phyloP scores from a whole-genome alignment of 2,888 invertebrate genomes.

The Taphrorychus bicolor region DNA sequence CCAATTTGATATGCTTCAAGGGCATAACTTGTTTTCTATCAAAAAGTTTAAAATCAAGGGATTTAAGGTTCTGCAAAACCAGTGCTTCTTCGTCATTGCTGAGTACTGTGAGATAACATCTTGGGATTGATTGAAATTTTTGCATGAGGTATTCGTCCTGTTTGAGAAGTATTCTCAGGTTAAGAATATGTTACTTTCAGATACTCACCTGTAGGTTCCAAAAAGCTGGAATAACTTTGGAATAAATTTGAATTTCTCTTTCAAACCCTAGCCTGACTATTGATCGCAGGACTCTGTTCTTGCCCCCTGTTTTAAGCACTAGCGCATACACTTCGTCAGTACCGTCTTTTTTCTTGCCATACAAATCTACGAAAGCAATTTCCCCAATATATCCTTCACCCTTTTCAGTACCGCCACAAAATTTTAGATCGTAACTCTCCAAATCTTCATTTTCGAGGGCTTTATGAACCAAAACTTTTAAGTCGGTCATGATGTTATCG shows the following conservation, averaged over 20 bases:
- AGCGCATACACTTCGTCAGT: conserved; percentile 15
- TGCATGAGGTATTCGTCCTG: conserved; percentile 23
- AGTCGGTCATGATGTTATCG: neutral
- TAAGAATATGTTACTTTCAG: neutral
- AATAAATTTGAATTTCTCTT: conserved; percentile 41
- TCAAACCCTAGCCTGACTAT: conserved; percentile 23
- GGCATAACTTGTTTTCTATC: conserved; percentile 37
- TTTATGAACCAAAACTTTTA: neutral
- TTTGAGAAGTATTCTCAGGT: neutral
- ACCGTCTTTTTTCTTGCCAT: conserved; percentile 2
- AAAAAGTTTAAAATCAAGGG: conserved; percentile 35
- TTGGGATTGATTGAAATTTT: conserved; percentile 34
- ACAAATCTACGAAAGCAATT: conserved; percentile 32
- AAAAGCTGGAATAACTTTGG: conserved; percentile 34
- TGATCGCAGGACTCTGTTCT: conserved; percentile 14
- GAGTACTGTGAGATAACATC: conserved; percentile 37
- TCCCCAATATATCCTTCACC: conserved; percentile 40
- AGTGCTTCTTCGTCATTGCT: conserved; percentile 34
- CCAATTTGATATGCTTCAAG: conserved; percentile 36
- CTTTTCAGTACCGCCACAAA: conserved; percentile 33
- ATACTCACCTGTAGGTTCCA: conserved; percentile 32
- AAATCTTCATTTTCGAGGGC: conserved; percentile 26
- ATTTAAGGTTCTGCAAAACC: conserved; percentile 40
- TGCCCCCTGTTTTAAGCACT: conserved; percentile 32
- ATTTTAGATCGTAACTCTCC: conserved; percentile 16